Conservation (phyloP, 2,113 vertebrate genomes). For the Malaclemys terrapin region DNA sequence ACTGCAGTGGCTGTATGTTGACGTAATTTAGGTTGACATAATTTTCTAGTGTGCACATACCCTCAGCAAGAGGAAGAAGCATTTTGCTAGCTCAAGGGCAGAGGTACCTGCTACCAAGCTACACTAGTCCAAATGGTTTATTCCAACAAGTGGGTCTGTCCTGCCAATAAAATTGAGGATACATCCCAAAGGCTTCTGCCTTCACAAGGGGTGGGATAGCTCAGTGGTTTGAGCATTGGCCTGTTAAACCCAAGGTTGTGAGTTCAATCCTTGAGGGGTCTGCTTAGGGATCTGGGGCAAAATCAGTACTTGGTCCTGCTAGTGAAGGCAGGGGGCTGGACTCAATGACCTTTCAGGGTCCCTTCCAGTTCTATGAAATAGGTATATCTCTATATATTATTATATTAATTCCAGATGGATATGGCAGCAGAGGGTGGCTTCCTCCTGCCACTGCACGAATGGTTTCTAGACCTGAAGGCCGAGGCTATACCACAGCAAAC, state of each 20-base stretch:
- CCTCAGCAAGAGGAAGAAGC: neutral
- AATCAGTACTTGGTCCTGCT: no score
- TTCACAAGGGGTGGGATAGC: neutral
- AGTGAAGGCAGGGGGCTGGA: no score
- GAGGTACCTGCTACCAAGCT: neutral
- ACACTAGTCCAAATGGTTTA: neutral
- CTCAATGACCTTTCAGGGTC: no score
- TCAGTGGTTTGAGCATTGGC: no score
- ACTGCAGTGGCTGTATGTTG: neutral
- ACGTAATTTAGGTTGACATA: neutral
- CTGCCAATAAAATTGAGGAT: neutral
- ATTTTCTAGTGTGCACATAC: neutral
- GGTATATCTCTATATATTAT: no score
- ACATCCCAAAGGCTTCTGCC: neutral
- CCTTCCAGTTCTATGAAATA: no score
- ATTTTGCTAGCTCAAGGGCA: neutral
- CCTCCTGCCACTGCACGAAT: neutral
- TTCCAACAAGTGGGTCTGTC: neutral
- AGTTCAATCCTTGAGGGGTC: no score
- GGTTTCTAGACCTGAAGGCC: neutral
- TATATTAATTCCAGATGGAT: neutral
- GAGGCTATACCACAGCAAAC: neutral
- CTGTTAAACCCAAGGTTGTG: no score
- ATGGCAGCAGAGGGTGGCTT: neutral
- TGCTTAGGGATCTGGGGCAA: no score